Evolutionary conservation across 2,113 vertebrate species (phyloP), one percentile per base, ranked within the genome.

Genomic region (Rhynchopsitta pachyrhyncha): DNA sequence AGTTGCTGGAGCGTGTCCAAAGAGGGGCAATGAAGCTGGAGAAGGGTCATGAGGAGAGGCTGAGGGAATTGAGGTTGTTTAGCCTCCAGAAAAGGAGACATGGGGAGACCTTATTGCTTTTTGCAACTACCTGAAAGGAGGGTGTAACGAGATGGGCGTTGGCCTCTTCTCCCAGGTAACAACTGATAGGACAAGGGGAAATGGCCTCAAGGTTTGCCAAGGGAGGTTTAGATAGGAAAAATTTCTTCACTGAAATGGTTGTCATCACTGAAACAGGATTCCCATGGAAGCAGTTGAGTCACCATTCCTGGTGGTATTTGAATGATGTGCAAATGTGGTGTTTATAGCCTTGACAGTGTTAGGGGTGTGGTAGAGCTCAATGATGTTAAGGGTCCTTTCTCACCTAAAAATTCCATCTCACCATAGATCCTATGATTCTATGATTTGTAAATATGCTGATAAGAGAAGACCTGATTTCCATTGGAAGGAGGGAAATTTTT

Each of bases 101-200:
- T 4, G 15, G 11, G 39, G 29, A 69, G 7, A 62, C 17, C 29
- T 62, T 15, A 11, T 9, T 0, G 1, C 22, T 27, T 20, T 50
- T 29, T 52, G 17, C 10, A 59, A 0, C 14, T 73, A 0, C 33
- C 22, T 50, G 35, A 47, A 42, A 83, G 33, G 29, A 33, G 17
- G 10, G 2, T n/a, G 3, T 11, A 41, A 12, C 0, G 2, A 50
- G 33, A 5, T 33, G 9, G 18, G 6, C 1, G 5, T n/a, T 4
- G 1, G 7, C 29, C 35, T 47, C 6, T 76, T 71, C 37, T 77
- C 19, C 6, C 25, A 52, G 8, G 2, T 47, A 31, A 52, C 9
- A n/a, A 13, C 29, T 4, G 2, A 28, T 3, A 73, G 7, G 7
- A 39, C 10, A 11, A 53, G 23, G 63, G 9, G 5, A 69, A 74